Conservation (phyloP, 2,797 vertebrate genomes). For the Borostomias antarcticus region DNA sequence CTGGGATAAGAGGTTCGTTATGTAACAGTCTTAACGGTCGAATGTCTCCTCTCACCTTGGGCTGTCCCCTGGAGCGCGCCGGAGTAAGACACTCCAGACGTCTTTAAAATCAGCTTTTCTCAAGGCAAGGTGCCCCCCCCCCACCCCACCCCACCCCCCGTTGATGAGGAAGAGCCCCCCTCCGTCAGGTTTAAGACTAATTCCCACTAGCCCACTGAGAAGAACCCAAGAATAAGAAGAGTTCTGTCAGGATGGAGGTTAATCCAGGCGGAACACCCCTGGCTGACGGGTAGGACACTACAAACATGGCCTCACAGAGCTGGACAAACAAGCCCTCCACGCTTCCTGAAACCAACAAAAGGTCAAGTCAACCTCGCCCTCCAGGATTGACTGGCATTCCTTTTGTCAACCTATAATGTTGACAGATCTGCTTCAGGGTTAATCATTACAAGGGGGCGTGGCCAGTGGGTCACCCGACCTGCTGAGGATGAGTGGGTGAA, state of each 20-base stretch:
- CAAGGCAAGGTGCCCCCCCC: no score
- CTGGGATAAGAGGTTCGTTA: conserved; percentile 44
- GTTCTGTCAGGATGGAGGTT: no score
- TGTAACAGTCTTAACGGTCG: conserved; percentile 42
- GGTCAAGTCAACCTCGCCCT: conserved; percentile 20
- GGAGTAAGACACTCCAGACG: conserved; percentile 21
- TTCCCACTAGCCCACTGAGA: no score
- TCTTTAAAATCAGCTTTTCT: conserved; percentile 4
- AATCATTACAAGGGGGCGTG: conserved; percentile 47
- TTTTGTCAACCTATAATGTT: conserved; percentile 20
- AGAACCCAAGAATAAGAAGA: no score
- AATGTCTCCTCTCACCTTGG: conserved; percentile 32
- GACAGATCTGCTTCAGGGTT: conserved; percentile 19
- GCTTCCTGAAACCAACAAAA: conserved; percentile 11
- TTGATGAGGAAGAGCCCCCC: no score
- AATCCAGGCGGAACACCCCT: no score
- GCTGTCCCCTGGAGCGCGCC: background rate
- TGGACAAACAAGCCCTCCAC: conserved; percentile 40
- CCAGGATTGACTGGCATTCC: background rate
- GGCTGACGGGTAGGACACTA: background rate
- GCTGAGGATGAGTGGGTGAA: background rate
- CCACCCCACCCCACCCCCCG: no score
- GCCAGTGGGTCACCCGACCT: background rate
- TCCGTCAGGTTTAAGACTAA: no score
- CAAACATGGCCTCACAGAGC: conserved; percentile 27